A percentile compares a stretch with the other conserved stretches of the same genome.
Evolutionary conservation across 1,140 invertebrate species (phyloP).

Genomic region (Brachionus plicatilis): DNA sequence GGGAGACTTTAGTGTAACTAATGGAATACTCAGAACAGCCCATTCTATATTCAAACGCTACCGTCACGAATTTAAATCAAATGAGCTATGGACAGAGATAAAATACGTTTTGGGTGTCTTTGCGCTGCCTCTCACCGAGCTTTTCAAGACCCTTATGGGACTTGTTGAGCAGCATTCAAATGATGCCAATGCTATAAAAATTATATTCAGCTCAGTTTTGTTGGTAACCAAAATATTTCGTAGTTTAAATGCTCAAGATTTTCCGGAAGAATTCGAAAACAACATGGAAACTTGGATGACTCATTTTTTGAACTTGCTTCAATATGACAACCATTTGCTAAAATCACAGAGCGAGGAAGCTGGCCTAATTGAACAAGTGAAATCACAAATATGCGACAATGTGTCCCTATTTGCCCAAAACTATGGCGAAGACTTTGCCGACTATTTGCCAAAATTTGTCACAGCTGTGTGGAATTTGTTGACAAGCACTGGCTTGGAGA

Average conservation of each 20-base stretch:
- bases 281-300: conserved; percentile 91
- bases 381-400: conserved; percentile 92
- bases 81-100: conserved; percentile 88
- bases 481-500: conserved; percentile 71
- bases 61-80: conserved; percentile 88
- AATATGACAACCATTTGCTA: conserved; percentile 57
- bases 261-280: conserved; percentile 97
- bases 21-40: conserved; percentile 85
- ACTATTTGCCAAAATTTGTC: conserved; percentile 80
- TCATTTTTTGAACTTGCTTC: conserved; percentile 75
- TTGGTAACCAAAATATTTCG: conserved; percentile 93
- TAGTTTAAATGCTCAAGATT: conserved; percentile 89
- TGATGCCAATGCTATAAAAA: conserved; percentile 72
- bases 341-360: conserved; percentile 76
- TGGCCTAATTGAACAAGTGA: conserved; percentile 79
- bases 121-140: conserved; percentile 82
- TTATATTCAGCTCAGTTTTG: conserved; percentile 81
- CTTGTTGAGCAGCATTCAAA: conserved; percentile 58
- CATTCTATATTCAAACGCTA: conserved; percentile 94
- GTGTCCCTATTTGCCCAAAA: conserved; percentile 88
- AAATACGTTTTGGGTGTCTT: conserved; percentile 90
- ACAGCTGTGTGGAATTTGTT: conserved; percentile 84
- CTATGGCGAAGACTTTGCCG: conserved; percentile 91
- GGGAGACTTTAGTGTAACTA: conserved; percentile 87
- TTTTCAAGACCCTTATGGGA: conserved; percentile 61